These are phyloP conservation scores for Cuniculus paca DNA, from an alignment of 2,797 vertebrate genomes.

Conservation along the genomic window DNA sequence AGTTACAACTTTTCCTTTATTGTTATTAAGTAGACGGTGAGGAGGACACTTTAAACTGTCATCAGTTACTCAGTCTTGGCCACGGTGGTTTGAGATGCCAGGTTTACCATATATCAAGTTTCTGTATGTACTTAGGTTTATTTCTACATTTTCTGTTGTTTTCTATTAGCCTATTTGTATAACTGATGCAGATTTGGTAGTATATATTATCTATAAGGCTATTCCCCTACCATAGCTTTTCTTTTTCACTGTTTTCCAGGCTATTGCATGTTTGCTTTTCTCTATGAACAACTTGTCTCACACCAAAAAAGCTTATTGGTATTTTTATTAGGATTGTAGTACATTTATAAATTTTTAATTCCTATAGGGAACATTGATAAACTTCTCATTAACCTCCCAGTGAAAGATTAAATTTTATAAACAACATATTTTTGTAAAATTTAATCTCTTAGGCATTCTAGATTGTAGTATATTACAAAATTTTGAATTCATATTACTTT, in stretches of 20 bases:
- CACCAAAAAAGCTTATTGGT: background rate
- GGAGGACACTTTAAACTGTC: background rate
- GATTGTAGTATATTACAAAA: background rate
- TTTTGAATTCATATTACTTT: slow-evolving; percentile 34
- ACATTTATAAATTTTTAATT: slow-evolving; percentile 8
- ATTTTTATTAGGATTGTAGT: slow-evolving; percentile 40
- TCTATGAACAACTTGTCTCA: background rate
- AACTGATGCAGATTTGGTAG: background rate
- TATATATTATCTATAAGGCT: background rate
- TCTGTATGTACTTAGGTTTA: background rate
- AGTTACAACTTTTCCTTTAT: background rate
- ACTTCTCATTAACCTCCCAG: background rate
- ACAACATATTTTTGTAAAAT: background rate
- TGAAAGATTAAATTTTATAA: slow-evolving; percentile 38
- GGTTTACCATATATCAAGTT: background rate
- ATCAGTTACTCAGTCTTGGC: background rate
- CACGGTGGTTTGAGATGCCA: background rate
- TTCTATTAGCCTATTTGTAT: background rate
- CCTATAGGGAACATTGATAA: background rate
- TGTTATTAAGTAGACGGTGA: background rate
- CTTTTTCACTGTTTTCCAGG: background rate
- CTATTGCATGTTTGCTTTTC: slow-evolving; percentile 12
- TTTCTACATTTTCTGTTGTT: background rate
- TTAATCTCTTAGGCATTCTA: slow-evolving; percentile 38
- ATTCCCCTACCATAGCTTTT: background rate